Base-by-base conservation (phyloP, 2,113 vertebrate species). In the Pipa parva region DNA sequence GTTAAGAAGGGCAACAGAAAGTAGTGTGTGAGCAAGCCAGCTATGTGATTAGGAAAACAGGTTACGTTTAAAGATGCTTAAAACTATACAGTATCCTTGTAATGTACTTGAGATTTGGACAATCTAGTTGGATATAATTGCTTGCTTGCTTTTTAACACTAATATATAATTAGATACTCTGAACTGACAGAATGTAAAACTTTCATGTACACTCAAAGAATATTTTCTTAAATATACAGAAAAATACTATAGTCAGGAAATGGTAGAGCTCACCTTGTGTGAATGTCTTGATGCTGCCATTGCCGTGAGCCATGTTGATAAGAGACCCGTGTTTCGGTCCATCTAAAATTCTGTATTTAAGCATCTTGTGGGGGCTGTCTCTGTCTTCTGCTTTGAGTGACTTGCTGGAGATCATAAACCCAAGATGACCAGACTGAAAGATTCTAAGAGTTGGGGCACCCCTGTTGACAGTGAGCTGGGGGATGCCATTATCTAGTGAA, bases 181-280 rank as follows among this genome's bases (percentile, higher is more conserved):
- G n/a, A n/a, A n/a, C n/a, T n/a, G n/a, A n/a, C n/a, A n/a, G n/a
- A n/a, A n/a, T n/a, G n/a, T n/a, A n/a, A n/a, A n/a, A n/a, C n/a
- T n/a, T n/a, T n/a, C n/a, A n/a, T n/a, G n/a, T n/a, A n/a, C n/a
- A n/a, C n/a, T n/a, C n/a, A n/a, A n/a, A n/a, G n/a, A n/a, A n/a
- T n/a, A n/a, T n/a, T n/a, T n/a, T n/a, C n/a, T n/a, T n/a, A n/a
- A n/a, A n/a, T n/a, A n/a, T n/a, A n/a, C n/a, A n/a, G n/a, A n/a
- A n/a, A n/a, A n/a, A n/a, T n/a, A n/a, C n/a, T n/a, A n/a, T n/a
- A n/a, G n/a, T n/a, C n/a, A n/a, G n/a, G n/a, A n/a, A n/a, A n/a
- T n/a, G n/a, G n/a, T n/a, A 17, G 7, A 26, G 63, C 85, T 84
- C 78, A 92, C 90, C 89, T 88, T 92, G 91, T 22, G 84, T 79